These are phyloP conservation scores for Nasonia oneida DNA, from an alignment of 2,888 invertebrate species.

Conservation along the genomic window DNA sequence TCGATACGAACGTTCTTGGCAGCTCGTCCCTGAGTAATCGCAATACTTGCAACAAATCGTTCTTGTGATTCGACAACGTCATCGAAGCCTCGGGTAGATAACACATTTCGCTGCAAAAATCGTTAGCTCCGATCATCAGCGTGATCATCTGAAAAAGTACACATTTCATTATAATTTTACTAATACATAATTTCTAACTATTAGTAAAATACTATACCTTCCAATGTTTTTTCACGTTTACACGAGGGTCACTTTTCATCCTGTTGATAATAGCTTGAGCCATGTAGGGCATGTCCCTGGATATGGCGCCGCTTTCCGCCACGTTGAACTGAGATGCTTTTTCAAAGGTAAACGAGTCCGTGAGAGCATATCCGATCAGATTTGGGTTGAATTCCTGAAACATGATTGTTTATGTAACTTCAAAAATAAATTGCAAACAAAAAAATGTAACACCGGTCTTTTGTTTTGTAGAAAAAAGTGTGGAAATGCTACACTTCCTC, in stretches of 20 bases:
- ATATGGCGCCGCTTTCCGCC: slow-evolving; percentile 83
- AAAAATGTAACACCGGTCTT: too few species aligned
- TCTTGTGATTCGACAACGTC: slow-evolving; percentile 79
- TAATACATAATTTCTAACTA: too few species aligned
- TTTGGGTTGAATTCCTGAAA: slow-evolving; percentile 83
- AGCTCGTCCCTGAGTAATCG: slow-evolving; percentile 81
- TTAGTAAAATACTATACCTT: slow-evolving; percentile 78
- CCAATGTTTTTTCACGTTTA: slow-evolving; percentile 83
- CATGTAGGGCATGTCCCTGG: slow-evolving; percentile 82
- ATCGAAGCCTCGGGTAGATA: slow-evolving; percentile 77
- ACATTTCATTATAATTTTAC: background rate
- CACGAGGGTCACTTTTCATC: slow-evolving; percentile 80
- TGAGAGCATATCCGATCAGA: slow-evolving; percentile 82
- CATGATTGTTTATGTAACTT: background rate
- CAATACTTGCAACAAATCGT: slow-evolving; percentile 80
- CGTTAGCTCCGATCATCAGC: slow-evolving; percentile 83
- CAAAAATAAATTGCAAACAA: background rate
- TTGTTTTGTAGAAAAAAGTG: background rate
- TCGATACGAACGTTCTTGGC: slow-evolving; percentile 82
- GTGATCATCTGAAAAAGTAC: slow-evolving; percentile 80
- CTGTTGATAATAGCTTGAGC: slow-evolving; percentile 81
- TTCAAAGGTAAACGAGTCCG: slow-evolving; percentile 80
- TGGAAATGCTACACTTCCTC: slow-evolving; percentile 14
- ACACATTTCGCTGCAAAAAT: slow-evolving; percentile 83
- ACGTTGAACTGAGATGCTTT: slow-evolving; percentile 81